Conservation (phyloP, 2,888 invertebrate species). For the Junonia oenone region DNA sequence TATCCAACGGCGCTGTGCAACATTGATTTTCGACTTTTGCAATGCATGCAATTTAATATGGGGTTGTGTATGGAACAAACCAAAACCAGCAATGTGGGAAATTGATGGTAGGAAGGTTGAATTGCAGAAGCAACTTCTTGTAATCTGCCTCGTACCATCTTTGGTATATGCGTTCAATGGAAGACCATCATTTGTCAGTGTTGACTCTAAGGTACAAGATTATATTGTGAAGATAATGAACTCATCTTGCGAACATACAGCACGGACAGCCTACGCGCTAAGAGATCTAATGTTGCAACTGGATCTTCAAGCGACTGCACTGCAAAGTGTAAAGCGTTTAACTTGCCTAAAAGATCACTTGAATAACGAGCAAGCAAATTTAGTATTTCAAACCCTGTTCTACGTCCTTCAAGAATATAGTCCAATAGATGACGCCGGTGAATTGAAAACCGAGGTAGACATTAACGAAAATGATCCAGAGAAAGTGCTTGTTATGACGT, state of each 20-base stretch:
- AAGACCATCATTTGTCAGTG: constrained; percentile 37
- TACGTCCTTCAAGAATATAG: constrained; percentile 80
- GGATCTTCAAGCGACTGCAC: constrained; percentile 61
- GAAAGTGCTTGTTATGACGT: constrained; percentile 75
- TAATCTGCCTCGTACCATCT: constrained; percentile 82
- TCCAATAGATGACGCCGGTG: constrained; percentile 43
- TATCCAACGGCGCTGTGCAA: constrained; percentile 47
- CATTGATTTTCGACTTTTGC: constrained; percentile 54
- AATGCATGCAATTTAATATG: constrained; percentile 52
- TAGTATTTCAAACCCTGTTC: constrained; percentile 82
- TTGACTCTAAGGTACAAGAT: constrained; percentile 76
- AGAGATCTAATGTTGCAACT: constrained; percentile 74
- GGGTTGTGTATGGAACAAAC: constrained; percentile 44
- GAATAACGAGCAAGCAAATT: constrained; percentile 80
- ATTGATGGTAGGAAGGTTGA: constrained; percentile 43
- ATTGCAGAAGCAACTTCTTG: constrained; percentile 81
- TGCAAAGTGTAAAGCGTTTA: constrained; percentile 77
- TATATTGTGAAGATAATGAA: constrained; percentile 81
- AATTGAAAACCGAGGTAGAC: constrained; percentile 36
- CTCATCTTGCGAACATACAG: constrained; percentile 81
- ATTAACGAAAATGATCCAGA: constrained; percentile 51
- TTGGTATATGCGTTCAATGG: constrained; percentile 52
- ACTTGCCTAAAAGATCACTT: constrained; percentile 79
- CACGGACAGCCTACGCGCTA: constrained; percentile 79
- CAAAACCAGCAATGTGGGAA: constrained; percentile 37